A percentile compares a stretch with the other conserved stretches of the same genome.
Evolutionary conservation across 2,797 vertebrate species (phyloP).

Genomic region (Capromys pilorides): DNA sequence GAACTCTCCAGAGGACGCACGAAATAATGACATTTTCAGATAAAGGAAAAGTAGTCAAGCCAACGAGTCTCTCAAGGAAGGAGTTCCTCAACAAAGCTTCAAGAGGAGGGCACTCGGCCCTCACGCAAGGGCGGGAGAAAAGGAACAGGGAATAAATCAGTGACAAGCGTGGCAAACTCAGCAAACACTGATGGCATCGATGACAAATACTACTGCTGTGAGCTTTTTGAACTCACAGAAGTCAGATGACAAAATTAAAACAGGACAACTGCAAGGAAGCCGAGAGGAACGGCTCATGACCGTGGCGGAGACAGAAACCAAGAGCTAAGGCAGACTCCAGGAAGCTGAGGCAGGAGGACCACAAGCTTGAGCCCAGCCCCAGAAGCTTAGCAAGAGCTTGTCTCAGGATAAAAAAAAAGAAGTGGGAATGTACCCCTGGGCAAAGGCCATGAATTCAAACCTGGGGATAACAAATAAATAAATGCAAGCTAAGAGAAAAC

Average conservation of each 20-base stretch:
- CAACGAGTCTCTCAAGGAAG: background rate
- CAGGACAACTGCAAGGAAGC: background rate
- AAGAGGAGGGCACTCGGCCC: background rate
- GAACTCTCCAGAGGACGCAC: background rate
- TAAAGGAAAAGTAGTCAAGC: background rate
- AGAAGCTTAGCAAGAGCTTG: background rate
- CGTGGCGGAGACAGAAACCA: background rate
- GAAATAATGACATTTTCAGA: background rate
- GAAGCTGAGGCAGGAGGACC: background rate
- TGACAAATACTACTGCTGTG: background rate
- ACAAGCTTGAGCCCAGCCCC: background rate
- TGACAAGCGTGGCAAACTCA: background rate
- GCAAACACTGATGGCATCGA: background rate
- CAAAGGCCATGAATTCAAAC: background rate
- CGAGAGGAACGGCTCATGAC: background rate
- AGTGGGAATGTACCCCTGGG: background rate
- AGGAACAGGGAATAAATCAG: background rate
- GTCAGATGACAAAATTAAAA: background rate
- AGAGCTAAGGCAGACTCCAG: background rate
- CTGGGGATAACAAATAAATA: background rate
- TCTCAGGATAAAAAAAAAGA: background rate
- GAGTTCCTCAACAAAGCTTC: background rate
- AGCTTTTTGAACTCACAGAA: background rate
- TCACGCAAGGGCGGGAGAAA: background rate
- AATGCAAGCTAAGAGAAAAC: conserved; percentile 7